Evolutionary conservation across 1,140 invertebrate species (phyloP), one percentile per base, ranked within the genome.

Genomic region (Drosophila guanche): DNA sequence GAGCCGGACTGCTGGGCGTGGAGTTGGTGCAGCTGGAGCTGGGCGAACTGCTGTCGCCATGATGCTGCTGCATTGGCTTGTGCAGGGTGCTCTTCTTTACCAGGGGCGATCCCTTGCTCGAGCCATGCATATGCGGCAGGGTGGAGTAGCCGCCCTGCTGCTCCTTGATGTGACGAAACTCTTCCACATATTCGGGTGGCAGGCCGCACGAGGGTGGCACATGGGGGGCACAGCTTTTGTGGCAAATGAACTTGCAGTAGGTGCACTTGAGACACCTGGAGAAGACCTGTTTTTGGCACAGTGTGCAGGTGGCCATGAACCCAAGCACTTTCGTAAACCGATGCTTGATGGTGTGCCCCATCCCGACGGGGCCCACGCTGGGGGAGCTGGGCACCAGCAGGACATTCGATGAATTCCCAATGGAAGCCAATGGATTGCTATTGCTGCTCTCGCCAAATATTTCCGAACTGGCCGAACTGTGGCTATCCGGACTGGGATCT

Each of bases 1-100:
- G 93, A 67, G 97, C 97, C 57, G 98, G 98, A 92, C 97, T 98
- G 78, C 97, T 98, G 70, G 97, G 97, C 61, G 97, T 97, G 65
- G 97, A 98, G 91, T 97, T 98, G 92, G 98, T 99, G 93, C 97
- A 98, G 90, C 97, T 98, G 45, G 98, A 98, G 50, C 97, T 97
- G 91, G 97, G 98, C 58, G 97, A 98, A 92, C 97, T 97, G 58
- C 97, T 98, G 92, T 97, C 96, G 42, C 94, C 95, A 71, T 93
- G 89, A 63, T 81, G 77, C 29, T 58, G 55, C 40, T 78, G 68
- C n/a, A 66, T 58, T 3, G 83, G 83, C 10, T 89, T 70, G 14
- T 70, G 53, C 22, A 76, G 33, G 0, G 58, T 68, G 37, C 51
- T 77, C 51, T 89, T 79, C 16, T 74, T 78, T 3, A 92, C 69